These are phyloP conservation scores for Grallaria varia DNA, from an alignment of 2,113 vertebrate genomes.

Conservation along the genomic window DNA sequence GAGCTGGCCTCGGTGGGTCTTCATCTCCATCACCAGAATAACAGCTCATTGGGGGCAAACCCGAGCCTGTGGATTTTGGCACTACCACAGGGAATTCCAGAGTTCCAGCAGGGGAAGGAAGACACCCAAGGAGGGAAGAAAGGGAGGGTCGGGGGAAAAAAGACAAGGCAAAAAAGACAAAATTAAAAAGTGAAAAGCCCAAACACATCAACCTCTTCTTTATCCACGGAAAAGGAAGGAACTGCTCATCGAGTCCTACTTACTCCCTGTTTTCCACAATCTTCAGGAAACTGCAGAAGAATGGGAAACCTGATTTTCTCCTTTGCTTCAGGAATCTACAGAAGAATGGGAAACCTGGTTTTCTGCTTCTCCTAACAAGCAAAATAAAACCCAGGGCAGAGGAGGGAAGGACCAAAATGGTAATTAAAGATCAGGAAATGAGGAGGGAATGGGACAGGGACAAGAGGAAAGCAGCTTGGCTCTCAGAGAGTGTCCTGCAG, in stretches of 20 bases:
- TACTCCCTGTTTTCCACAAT: accelerated
- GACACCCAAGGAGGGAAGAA: not conserved
- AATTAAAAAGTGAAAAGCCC: accelerated
- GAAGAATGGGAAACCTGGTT: not conserved
- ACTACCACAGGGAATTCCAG: not conserved
- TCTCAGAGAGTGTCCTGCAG: too few relatives aligned
- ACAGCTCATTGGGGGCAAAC: not conserved
- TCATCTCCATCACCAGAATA: not conserved
- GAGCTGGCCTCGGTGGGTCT: accelerated
- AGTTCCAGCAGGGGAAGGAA: not conserved
- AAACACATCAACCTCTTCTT: not conserved
- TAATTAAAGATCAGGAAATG: not conserved
- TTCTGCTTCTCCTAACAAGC: not conserved
- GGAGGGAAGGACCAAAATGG: not conserved
- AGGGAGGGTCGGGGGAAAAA: not conserved
- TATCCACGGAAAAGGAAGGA: not conserved
- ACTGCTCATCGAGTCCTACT: not conserved
- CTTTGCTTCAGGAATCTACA: not conserved
- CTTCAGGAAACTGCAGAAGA: not conserved
- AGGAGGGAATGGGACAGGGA: accelerated
- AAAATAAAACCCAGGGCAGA: not conserved
- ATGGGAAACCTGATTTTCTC: not conserved
- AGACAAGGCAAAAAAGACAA: not conserved
- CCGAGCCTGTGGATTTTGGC: not conserved
- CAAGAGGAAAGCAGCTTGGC: too few relatives aligned